Conservation (phyloP, 2,113 vertebrate species). For the Tretioscincus oriximinensis region DNA sequence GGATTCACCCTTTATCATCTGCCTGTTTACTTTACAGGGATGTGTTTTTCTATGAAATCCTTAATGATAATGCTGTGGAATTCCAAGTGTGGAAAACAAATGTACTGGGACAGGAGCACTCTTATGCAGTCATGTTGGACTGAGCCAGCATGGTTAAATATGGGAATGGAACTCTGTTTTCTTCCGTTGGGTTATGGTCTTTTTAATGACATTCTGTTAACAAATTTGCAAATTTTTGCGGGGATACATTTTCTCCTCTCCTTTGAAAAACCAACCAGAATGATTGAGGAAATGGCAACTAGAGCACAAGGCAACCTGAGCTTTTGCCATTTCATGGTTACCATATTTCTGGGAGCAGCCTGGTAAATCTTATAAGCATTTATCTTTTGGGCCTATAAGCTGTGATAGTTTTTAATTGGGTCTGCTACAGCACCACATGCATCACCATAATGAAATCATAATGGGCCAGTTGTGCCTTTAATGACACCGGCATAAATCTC, state of each 20-base stretch:
- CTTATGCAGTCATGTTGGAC: too few species aligned
- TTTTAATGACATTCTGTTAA: background rate
- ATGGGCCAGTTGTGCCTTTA: background rate
- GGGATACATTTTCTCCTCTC: slow-evolving; percentile 24
- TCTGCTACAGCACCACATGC: slow-evolving; percentile 1
- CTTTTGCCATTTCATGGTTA: background rate
- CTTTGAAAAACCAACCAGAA: slow-evolving; percentile 5
- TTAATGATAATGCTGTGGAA: too few species aligned
- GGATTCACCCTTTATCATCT: too few species aligned
- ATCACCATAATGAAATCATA: slow-evolving; percentile 26
- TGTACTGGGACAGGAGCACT: too few species aligned
- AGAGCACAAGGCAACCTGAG: background rate
- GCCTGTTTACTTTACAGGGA: too few species aligned
- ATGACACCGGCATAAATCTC: background rate
- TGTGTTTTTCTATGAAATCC: too few species aligned
- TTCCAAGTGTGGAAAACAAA: too few species aligned
- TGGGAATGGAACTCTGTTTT: too few species aligned
- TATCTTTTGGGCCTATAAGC: background rate
- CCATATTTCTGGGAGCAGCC: background rate
- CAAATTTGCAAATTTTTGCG: background rate
- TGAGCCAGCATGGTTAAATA: too few species aligned
- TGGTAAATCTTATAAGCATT: background rate
- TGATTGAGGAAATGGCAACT: background rate
- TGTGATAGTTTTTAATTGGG: background rate
- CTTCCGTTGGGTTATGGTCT: background rate